Evolutionary conservation across 1,140 invertebrate genomes (phyloP).

Genomic region (Drosophila oshimai): DNA sequence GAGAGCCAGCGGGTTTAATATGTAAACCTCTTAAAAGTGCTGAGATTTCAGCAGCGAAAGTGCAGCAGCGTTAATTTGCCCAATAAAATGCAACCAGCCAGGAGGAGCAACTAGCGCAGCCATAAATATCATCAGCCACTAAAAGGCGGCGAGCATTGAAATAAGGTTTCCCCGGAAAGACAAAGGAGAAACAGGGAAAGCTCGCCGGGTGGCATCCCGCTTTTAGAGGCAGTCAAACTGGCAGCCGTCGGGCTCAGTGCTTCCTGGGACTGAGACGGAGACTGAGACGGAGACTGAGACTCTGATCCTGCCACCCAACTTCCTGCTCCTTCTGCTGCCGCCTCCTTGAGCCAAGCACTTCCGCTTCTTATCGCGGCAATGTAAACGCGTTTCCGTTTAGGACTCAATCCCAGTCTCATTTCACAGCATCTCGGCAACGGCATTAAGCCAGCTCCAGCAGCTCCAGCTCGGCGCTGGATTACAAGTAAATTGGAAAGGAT

Average conservation of each 20-base stretch:
- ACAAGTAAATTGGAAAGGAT: conserved; percentile 73
- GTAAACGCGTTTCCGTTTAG: conserved; percentile 74
- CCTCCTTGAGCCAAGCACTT: conserved; percentile 60
- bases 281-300: not conserved
- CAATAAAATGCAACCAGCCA: conserved; percentile 40
- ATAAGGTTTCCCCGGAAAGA: conserved; percentile 20
- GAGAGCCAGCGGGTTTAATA: conserved; percentile 44
- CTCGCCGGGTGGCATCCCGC: conserved; percentile 33
- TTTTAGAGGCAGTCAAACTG: conserved; percentile 73
- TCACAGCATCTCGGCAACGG: conserved; percentile 25
- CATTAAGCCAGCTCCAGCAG: conserved; percentile 57
- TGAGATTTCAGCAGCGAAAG: conserved; percentile 27
- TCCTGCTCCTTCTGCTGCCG: conserved; percentile 23
- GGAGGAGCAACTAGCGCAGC: conserved; percentile 17
- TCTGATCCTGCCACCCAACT: conserved; percentile 21
- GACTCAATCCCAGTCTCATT: conserved; percentile 41
- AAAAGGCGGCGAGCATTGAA: conserved; percentile 16
- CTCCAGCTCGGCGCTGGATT: conserved; percentile 65
- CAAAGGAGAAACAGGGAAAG: conserved; percentile 18
- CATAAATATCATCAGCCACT: conserved; percentile 70
- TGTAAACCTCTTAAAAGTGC: conserved; percentile 35
- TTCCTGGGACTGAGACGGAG: conserved; percentile 32
- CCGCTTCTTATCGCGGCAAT: conserved; percentile 79
- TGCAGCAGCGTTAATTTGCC: conserved; percentile 49
- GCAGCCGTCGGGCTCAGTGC: conserved; percentile 49